phyloP scores from a whole-genome alignment of 2,113 vertebrate species.

The Hiodon alosoides region DNA sequence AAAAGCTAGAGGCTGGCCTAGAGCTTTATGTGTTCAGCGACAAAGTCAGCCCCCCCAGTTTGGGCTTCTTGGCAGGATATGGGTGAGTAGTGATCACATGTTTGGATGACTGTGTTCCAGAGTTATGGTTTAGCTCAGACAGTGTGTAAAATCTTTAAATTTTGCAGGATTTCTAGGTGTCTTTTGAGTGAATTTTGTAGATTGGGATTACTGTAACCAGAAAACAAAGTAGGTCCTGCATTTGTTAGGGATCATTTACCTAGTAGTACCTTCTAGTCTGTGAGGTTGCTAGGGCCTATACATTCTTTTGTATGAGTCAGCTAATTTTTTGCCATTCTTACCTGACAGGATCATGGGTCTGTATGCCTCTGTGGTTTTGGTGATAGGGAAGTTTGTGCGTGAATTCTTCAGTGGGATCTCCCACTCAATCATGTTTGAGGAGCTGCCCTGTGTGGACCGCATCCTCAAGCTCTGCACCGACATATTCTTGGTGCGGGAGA shows the following conservation, averaged over 20 bases:
- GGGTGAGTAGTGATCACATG: conserved; percentile 65
- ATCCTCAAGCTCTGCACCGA: conserved; percentile 79
- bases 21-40: conserved; percentile 85
- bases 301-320: background rate
- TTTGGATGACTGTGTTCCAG: background rate
- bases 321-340: background rate
- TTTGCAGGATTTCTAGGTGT: too few relatives aligned
- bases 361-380: conserved; percentile 85
- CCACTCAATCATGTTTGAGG: conserved; percentile 93
- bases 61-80: conserved; percentile 89
- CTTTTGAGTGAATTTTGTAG: too few relatives aligned
- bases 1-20: conserved; percentile 57
- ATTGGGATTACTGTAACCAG: too few relatives aligned
- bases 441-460: conserved; percentile 77
- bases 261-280: too few relatives aligned
- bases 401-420: conserved; percentile 95
- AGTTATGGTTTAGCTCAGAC: too few relatives aligned
- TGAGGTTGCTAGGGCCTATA: background rate
- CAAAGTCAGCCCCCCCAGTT: conserved; percentile 90
- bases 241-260: background rate
- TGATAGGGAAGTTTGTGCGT: conserved; percentile 76
- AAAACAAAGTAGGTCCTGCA: background rate
- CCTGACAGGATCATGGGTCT: conserved; percentile 82
- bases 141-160: too few relatives aligned
- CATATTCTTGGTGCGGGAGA: conserved; percentile 90